Base-by-base conservation (phyloP, 2,888 invertebrate species). In the Sthenelais limicola region DNA sequence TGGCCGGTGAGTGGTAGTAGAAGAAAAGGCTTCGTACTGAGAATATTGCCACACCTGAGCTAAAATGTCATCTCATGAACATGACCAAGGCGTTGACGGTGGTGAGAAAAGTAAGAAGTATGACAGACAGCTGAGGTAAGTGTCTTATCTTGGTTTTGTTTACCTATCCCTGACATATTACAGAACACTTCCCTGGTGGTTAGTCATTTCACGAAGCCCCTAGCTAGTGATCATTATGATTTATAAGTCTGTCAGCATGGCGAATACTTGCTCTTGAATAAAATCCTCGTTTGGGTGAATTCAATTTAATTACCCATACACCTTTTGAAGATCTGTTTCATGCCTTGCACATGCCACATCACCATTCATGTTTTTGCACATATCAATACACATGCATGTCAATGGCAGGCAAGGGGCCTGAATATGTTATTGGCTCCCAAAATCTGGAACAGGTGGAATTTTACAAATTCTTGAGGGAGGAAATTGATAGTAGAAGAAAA, bases 41-140 rank as follows among this genome's bases (percentile, higher is more conserved):
- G 15, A 33, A n/a, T 38, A 3, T 43, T 43, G 43, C 12, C n/a
- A 43, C 12, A 43, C 15, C 15, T 18, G 18, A 43, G 12, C 12
- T 12, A 62, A 48, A 48, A 67, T 67, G 67, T 67, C 67, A 48
- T 12, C 67, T 38, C 28, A 26, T 7, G 67, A 67, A 47, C 67
- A 67, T 26, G 48, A 48, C 30, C 38, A 38, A 1, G 43, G 67
- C 30, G 28, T 48, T 28, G 67, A 43, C n/a, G 70, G 54, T 7
- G 72, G 68, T 21, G 80, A 93, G 83, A 93, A 92, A 87, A 91
- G 90, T 77, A 92, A 92, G 85, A 93, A 93, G 89, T 94, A 94
- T 84, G 94, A 94, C 88, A 90, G 94, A 82, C 94, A 94, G 88
- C 89, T 94, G 75, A 90, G 92, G 83, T 83, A 73, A 49, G 68